Percentiles rank a stretch among this genome's conserved stretches.
These are phyloP conservation scores for Reticulitermes lucifugus DNA, from an alignment of 2,888 invertebrate species.

Conservation along the genomic window DNA sequence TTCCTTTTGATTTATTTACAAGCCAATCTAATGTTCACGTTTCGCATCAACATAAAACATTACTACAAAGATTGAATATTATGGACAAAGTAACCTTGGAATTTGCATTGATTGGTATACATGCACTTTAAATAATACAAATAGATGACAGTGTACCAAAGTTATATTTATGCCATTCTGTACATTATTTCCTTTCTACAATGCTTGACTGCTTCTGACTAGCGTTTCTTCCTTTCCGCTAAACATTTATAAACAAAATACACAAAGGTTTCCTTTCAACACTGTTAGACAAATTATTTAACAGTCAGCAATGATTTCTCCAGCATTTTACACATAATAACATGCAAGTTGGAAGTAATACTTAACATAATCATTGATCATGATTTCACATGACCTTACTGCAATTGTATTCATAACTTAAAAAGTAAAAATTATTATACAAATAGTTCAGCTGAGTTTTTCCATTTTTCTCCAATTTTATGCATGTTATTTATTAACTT, in stretches of 20 bases:
- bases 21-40: neutral
- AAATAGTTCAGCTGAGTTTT: neutral
- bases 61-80: neutral
- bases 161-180: neutral
- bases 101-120: constrained; percentile 8
- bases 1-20: constrained; percentile 19
- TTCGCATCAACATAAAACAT: constrained; percentile 1
- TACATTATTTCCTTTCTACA: neutral
- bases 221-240: neutral
- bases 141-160: neutral
- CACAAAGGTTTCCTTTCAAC: neutral
- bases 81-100: neutral
- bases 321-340: constrained; percentile 30
- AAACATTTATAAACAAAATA: neutral
- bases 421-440: constrained; percentile 15
- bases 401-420: constrained; percentile 19
- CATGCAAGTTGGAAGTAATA: constrained; percentile 31
- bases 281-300: constrained; percentile 14
- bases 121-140: constrained; percentile 24
- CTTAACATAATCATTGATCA: constrained; percentile 18
- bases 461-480: constrained; percentile 2
- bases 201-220: constrained; percentile 1
- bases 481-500: constrained; percentile 2
- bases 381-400: constrained; percentile 28
- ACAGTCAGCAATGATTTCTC: constrained; percentile 19